Percentiles rank a stretch among this genome's conserved stretches.
phyloP scores from a whole-genome alignment of 2,888 invertebrate genomes.

The Kuschelorhynchus macadamiae region DNA sequence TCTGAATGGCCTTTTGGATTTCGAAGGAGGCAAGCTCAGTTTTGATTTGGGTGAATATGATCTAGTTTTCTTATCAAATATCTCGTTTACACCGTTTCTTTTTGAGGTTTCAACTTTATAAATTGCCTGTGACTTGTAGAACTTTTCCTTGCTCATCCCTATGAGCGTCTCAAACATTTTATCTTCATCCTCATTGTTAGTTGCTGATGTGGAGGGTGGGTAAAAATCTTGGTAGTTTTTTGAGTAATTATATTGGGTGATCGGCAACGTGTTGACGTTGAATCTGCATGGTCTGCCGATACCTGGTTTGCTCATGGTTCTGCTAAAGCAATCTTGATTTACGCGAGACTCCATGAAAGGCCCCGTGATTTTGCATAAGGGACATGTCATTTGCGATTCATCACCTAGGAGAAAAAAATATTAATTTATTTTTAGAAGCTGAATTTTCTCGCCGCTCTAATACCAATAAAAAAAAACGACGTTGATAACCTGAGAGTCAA shows the following conservation, averaged over 20 bases:
- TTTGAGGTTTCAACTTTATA: conserved; percentile 11
- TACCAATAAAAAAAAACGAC: too few species aligned
- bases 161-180: conserved; percentile 42
- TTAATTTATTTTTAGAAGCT: background rate
- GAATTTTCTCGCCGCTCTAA: too few species aligned
- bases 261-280: conserved; percentile 48
- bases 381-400: conserved; percentile 47
- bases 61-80: background rate
- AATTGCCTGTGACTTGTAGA: conserved; percentile 22
- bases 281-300: conserved; percentile 63
- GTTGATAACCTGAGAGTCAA: too few species aligned
- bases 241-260: conserved; percentile 26
- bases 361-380: conserved; percentile 54
- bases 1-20: conserved; percentile 54
- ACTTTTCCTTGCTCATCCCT: conserved; percentile 42
- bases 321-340: conserved; percentile 59
- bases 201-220: conserved; percentile 23
- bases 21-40: conserved; percentile 27
- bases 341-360: conserved; percentile 54
- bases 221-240: conserved; percentile 42
- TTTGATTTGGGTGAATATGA: conserved; percentile 27
- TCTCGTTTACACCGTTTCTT: background rate
- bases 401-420: conserved; percentile 13
- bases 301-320: conserved; percentile 62
- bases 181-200: conserved; percentile 34